phyloP scores from a whole-genome alignment of 2,888 invertebrate species.

The Agrochola lota region DNA sequence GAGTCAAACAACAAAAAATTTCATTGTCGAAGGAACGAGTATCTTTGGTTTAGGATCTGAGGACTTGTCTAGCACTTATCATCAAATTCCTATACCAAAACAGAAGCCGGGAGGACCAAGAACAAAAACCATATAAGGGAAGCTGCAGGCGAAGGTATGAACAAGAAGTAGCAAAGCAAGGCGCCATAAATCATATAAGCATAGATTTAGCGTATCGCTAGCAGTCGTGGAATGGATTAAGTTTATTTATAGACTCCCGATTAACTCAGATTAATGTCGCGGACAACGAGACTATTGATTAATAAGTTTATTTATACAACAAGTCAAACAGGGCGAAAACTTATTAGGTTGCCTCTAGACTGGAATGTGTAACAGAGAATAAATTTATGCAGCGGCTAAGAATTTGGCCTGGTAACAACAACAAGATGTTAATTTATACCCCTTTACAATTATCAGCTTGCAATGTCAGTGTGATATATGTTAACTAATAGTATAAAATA shows the following conservation, averaged over 20 bases:
- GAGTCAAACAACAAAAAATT: too few species aligned
- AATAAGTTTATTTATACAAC: constrained; percentile 66
- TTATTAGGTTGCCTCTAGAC: constrained; percentile 49
- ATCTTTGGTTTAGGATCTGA: not conserved
- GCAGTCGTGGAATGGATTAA: constrained; percentile 36
- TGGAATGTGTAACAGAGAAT: constrained; percentile 46
- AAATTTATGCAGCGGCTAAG: constrained; percentile 52
- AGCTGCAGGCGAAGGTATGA: constrained; percentile 10
- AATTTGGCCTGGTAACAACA: constrained; percentile 46
- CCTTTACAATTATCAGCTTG: constrained; percentile 16
- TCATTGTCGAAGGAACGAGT: too few species aligned
- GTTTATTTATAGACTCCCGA: constrained; percentile 55
- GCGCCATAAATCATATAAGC: constrained; percentile 48
- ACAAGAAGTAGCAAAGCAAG: constrained; percentile 22
- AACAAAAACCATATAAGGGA: not conserved
- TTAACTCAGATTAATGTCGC: constrained; percentile 62
- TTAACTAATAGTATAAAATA: too few species aligned
- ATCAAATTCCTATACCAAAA: not conserved
- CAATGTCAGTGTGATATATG: not conserved
- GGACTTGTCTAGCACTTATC: not conserved
- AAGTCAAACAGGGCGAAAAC: constrained; percentile 66
- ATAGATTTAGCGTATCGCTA: constrained; percentile 42
- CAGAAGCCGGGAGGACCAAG: not conserved
- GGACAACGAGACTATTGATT: constrained; percentile 63
- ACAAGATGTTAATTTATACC: constrained; percentile 49